Conservation (phyloP, 2,888 invertebrate species). For the Lasioglossum zephyrum region DNA sequence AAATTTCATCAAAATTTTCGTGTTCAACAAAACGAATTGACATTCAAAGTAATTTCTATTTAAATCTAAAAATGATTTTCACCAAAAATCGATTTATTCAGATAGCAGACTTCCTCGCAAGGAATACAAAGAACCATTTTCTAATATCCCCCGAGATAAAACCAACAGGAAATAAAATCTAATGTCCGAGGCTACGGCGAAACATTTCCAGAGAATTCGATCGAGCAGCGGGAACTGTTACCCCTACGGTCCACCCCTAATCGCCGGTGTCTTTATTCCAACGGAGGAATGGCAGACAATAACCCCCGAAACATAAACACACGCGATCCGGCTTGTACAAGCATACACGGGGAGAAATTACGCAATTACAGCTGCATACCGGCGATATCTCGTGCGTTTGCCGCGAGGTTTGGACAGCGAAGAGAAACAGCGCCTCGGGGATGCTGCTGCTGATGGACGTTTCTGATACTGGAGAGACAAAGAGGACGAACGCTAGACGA, state of each 20-base stretch:
- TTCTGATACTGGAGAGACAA: slow-evolving; percentile 77
- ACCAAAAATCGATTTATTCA: too few relatives aligned
- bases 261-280: slow-evolving; percentile 2
- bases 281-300: background rate
- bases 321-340: slow-evolving; percentile 15
- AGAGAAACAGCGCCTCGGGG: slow-evolving; percentile 81
- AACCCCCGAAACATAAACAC: slow-evolving; percentile 33
- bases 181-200: background rate
- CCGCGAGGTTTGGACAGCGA: slow-evolving; percentile 75
- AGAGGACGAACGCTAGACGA: slow-evolving; percentile 45
- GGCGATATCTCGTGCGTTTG: slow-evolving; percentile 73
- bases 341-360: slow-evolving; percentile 58
- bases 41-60: too few relatives aligned
- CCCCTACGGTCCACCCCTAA: background rate
- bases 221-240: background rate
- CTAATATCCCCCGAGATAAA: background rate
- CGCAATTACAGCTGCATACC: slow-evolving; percentile 69
- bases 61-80: too few relatives aligned
- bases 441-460: slow-evolving; percentile 82
- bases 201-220: background rate
- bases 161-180: background rate
- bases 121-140: background rate
- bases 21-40: too few relatives aligned
- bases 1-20: too few relatives aligned
- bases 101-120: too few relatives aligned